Conservation (phyloP, 2,888 invertebrate species). For the Metalampra italica region DNA sequence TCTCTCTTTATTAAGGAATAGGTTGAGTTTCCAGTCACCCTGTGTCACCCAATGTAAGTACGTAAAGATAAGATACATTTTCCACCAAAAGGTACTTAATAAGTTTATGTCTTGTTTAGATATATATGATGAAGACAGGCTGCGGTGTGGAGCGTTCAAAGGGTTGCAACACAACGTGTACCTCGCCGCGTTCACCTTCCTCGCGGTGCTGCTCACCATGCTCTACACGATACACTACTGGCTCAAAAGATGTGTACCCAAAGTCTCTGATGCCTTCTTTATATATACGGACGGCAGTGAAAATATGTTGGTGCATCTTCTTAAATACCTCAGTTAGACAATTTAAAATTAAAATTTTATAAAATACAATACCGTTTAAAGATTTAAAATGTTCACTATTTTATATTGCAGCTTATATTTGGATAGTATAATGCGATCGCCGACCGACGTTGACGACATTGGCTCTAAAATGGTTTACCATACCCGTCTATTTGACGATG, state of each 20-base stretch:
- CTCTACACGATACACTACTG: slow-evolving; percentile 60
- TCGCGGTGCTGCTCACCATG: slow-evolving; percentile 48
- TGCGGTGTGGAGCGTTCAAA: slow-evolving; percentile 38
- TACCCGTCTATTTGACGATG: slow-evolving; percentile 26
- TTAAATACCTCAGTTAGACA: background rate
- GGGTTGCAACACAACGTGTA: slow-evolving; percentile 48
- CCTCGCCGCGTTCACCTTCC: slow-evolving; percentile 52
- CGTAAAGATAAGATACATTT: too few species aligned
- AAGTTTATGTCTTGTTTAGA: slow-evolving; percentile 32
- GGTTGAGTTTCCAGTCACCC: too few species aligned
- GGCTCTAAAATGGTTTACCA: slow-evolving; percentile 27
- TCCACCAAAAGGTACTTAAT: too few species aligned
- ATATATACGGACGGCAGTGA: slow-evolving; percentile 59
- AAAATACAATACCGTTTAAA: too few species aligned
- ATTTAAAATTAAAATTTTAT: too few species aligned
- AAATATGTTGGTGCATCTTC: slow-evolving; percentile 43
- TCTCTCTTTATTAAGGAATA: too few species aligned
- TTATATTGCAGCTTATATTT: slow-evolving; percentile 47
- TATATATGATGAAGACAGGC: slow-evolving; percentile 64
- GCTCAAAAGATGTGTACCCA: slow-evolving; percentile 62
- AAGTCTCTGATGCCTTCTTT: slow-evolving; percentile 66
- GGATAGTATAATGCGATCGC: slow-evolving; percentile 58
- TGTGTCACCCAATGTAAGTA: too few species aligned
- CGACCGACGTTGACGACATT: slow-evolving; percentile 42
- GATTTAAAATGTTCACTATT: background rate